Base-by-base conservation (phyloP, 2,797 vertebrate species). In the Sitta carolinensis region DNA sequence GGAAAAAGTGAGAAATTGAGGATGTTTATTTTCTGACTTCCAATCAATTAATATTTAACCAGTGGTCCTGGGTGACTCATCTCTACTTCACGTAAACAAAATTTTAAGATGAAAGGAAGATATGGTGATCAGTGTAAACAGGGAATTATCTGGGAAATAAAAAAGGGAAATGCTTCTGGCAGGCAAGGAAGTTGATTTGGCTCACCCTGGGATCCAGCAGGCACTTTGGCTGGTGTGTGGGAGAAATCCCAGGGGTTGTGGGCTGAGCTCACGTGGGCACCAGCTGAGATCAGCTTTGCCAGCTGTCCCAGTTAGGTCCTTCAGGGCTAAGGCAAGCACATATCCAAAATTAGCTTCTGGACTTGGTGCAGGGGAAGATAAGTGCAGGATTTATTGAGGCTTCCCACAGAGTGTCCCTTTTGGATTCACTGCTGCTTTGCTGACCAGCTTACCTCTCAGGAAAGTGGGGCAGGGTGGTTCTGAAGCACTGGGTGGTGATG, bases 1-100 rank as follows among this genome's bases (percentile, higher is more conserved):
- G 64, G 54, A 92, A 74, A 51, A 72, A 27, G 34, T 27, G 61
- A 52, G 72, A 74, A 89, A 54, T 26, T 19, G 54, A 68, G 67
- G 62, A 27, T 86, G 43, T 81, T 92, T 90, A 70, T 91, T 91
- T 92, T 82, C 84, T 0, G 2, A 18, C 38, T 51, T 84, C 63
- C 11, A 48, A 8, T 82, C n/a, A 69, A 17, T 88, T 84, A 81
- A 66, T 92, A 25, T 76, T 92, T 88, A 90, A 90, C 85, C 11
- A 55, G 38, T 58, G n/a, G 25, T 64, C 4, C 7, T 6, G 4
- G 18, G 7, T 3, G 7, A 51, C 55, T 83, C 76, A 43, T 75
- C 66, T 81, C 29, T 86, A 14, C 27, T 84, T 30, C 43, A 76
- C 66, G n/a, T 64, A 90, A 89, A 76, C 1, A 2, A 29, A 21